Base-by-base conservation (phyloP, 2,113 vertebrate genomes). In the Triplophysa rosa region DNA sequence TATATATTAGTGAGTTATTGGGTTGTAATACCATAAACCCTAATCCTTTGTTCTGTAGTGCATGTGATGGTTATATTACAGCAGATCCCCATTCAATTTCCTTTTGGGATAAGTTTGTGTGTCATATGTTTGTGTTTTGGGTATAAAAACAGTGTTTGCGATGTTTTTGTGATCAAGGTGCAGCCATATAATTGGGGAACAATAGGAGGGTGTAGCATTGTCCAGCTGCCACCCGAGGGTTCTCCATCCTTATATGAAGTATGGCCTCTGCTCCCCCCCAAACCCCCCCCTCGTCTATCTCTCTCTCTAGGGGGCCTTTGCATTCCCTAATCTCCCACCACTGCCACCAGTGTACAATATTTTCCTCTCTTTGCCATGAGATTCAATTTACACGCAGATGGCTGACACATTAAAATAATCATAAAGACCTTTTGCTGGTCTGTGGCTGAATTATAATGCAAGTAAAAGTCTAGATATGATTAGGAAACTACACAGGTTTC, bases 321-420 rank as follows among this genome's bases (percentile, higher is more conserved):
- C 85, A 49, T 52, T 21, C 52, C 65, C 26, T 82, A 90, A 90
- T 91, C 77, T 82, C 73, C 83, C 85, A 59, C 58, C 79, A 87
- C 84, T 19, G 5, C 19, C 86, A 86, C 84, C 87, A 91, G 87
- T 88, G 86, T 74, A 75, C 23, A 12, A 67, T 69, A 78, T 67
- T 67, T 80, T 42, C 16, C n/a, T 79, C 70, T 79, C 42, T 26
- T 58, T 24, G 13, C 70, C 54, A 65, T 58, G 47, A 21, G 66
- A 73, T 29, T 37, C 7, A 37, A 37, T 78, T 81, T 80, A 73
- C 79, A 78, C 16, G 10, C 68, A 67, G 67, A 71, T 21, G 77
- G 42, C 67, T 24, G 29, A 78, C 33, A 37, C 54, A 58, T 66
- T 63, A 47, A 80, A 80, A 77, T 47, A 49, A 71, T 37, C 56